phyloP scores from a whole-genome alignment of 2,113 vertebrate species.

The Equus quagga region DNA sequence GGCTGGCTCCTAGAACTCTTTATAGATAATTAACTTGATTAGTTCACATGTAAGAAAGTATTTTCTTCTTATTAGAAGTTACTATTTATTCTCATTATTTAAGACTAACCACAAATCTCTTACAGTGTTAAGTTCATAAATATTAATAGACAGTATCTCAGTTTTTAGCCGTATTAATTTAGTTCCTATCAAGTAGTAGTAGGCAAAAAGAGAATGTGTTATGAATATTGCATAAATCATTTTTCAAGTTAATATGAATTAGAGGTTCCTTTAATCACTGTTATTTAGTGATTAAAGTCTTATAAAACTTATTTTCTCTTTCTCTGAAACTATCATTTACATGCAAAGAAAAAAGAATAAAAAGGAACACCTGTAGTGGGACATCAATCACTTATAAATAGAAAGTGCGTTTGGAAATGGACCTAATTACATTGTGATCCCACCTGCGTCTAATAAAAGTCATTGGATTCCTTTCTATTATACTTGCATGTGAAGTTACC shows the following conservation, averaged over 20 bases:
- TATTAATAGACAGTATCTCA: conserved; percentile 27
- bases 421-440: background rate
- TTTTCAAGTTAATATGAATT: conserved; percentile 40
- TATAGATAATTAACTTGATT: conserved; percentile 20
- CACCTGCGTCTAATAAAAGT: background rate
- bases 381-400: background rate
- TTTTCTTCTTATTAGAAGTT: conserved; percentile 45
- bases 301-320: conserved; percentile 38
- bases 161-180: conserved; percentile 31
- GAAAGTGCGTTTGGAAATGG: background rate
- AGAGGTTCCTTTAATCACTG: background rate
- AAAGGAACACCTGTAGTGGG: background rate
- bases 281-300: conserved; percentile 32
- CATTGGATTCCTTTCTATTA: background rate
- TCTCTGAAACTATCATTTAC: conserved; percentile 44
- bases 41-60: background rate
- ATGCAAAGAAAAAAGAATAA: background rate
- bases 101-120: background rate
- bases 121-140: background rate
- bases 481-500: background rate
- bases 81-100: conserved; percentile 48
- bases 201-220: background rate
- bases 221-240: background rate
- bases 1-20: background rate
- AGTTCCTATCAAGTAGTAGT: background rate